phyloP scores from a whole-genome alignment of 2,113 vertebrate species.

The Lagopus leucura region DNA sequence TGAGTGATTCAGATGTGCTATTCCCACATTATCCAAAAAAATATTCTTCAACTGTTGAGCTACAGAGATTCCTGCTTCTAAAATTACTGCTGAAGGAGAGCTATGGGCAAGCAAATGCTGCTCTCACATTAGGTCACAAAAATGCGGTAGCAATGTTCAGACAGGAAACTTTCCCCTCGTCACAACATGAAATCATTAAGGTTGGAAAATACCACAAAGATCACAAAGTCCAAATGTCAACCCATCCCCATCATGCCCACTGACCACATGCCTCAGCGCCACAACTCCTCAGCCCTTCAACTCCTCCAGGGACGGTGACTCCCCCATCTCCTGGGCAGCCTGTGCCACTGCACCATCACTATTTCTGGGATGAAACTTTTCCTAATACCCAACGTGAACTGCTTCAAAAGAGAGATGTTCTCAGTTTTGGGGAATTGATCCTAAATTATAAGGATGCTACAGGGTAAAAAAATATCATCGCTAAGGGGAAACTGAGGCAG shows the following conservation, averaged over 20 bases:
- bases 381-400: background rate
- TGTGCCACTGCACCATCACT: too few relatives aligned
- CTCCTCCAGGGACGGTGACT: too few relatives aligned
- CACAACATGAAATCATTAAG: too few relatives aligned
- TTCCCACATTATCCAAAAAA: background rate
- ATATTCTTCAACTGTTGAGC: background rate
- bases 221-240: too few relatives aligned
- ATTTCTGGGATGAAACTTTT: too few relatives aligned
- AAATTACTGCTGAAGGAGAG: constrained; percentile 11
- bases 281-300: too few relatives aligned
- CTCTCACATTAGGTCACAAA: background rate
- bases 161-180: background rate
- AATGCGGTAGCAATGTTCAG: background rate
- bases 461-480: background rate
- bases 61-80: background rate
- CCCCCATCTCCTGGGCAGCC: too few relatives aligned
- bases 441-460: background rate
- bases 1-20: background rate
- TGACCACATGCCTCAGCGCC: too few relatives aligned
- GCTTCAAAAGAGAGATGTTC: background rate
- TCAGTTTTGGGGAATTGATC: background rate
- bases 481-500: background rate
- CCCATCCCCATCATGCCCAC: too few relatives aligned
- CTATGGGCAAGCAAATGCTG: background rate
- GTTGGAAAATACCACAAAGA: too few relatives aligned